Conservation (phyloP, 2,888 invertebrate genomes). For the Dusona sp. region DNA sequence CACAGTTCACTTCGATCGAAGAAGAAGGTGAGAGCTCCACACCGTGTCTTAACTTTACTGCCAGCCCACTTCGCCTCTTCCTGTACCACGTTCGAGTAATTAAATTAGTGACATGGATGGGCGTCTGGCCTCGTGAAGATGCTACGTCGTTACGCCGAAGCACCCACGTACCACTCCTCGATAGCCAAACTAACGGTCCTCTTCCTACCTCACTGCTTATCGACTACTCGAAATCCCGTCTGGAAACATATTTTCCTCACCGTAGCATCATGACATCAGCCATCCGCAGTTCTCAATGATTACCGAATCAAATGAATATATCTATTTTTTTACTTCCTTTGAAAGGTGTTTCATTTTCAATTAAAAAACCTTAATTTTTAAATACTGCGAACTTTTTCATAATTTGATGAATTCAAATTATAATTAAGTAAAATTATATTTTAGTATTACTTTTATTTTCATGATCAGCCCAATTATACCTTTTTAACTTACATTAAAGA, state of each 20-base stretch:
- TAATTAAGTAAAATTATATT: too few relatives aligned
- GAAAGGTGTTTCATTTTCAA: neutral
- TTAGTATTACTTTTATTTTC: neutral
- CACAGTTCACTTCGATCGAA: slow-evolving; percentile 48
- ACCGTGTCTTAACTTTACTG: slow-evolving; percentile 44
- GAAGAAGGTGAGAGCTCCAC: slow-evolving; percentile 53
- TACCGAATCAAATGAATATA: slow-evolving; percentile 22
- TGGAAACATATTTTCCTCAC: slow-evolving; percentile 35
- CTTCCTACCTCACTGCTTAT: slow-evolving; percentile 55
- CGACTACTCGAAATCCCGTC: slow-evolving; percentile 62
- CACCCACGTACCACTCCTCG: slow-evolving; percentile 65
- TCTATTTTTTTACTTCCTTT: slow-evolving; percentile 22
- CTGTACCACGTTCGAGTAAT: slow-evolving; percentile 66
- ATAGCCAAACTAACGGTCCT: slow-evolving; percentile 65
- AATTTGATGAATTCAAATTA: neutral
- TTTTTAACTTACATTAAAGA: neutral
- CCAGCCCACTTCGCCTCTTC: slow-evolving; percentile 40
- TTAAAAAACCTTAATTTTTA: neutral
- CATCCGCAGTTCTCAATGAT: slow-evolving; percentile 42
- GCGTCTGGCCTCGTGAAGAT: slow-evolving; percentile 65
- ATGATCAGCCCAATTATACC: neutral
- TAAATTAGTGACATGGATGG: slow-evolving; percentile 67
- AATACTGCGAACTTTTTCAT: neutral
- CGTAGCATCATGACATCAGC: slow-evolving; percentile 32
- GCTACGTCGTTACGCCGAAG: slow-evolving; percentile 64